These are phyloP conservation scores for Drosophila parabipectinata DNA, from an alignment of 1,140 invertebrate species.

Conservation along the genomic window DNA sequence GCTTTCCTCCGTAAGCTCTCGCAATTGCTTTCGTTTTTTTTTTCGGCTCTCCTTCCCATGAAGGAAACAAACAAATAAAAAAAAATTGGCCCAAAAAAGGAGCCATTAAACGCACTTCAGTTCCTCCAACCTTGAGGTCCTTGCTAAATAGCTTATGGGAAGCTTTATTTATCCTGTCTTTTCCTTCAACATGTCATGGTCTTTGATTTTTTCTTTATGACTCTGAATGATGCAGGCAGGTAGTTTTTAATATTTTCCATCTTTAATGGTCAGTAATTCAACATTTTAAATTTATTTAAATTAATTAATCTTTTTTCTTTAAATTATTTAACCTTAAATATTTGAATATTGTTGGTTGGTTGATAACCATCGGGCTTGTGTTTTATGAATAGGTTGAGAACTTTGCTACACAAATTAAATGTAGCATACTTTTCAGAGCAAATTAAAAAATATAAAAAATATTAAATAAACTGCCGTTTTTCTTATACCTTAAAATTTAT, in stretches of 20 bases:
- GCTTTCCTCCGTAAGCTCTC: conserved; percentile 46
- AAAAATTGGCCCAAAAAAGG: neutral
- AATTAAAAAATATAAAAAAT: neutral
- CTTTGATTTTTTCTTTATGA: conserved; percentile 13
- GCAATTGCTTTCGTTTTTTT: conserved; percentile 65
- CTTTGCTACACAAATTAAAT: neutral
- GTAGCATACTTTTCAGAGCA: neutral
- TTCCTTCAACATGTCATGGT: conserved; percentile 6
- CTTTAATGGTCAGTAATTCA: too few species aligned
- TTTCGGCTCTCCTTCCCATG: conserved; percentile 1
- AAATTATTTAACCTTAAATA: neutral
- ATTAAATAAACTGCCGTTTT: neutral
- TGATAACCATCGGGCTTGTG: too few species aligned
- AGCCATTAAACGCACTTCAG: conserved; percentile 21
- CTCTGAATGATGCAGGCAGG: conserved; percentile 3
- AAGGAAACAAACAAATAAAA: neutral
- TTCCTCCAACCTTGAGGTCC: neutral
- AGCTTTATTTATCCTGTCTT: neutral
- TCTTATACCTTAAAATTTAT: neutral
- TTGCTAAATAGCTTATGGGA: conserved; percentile 9
- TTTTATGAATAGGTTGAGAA: neutral
- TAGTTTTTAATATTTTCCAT: neutral
- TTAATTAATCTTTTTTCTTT: neutral
- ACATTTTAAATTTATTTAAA: too few species aligned
- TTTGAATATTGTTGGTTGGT: too few species aligned